These are phyloP conservation scores for Enoplolaimus lenunculus DNA, from an alignment of 2,888 invertebrate species.

Conservation along the genomic window DNA sequence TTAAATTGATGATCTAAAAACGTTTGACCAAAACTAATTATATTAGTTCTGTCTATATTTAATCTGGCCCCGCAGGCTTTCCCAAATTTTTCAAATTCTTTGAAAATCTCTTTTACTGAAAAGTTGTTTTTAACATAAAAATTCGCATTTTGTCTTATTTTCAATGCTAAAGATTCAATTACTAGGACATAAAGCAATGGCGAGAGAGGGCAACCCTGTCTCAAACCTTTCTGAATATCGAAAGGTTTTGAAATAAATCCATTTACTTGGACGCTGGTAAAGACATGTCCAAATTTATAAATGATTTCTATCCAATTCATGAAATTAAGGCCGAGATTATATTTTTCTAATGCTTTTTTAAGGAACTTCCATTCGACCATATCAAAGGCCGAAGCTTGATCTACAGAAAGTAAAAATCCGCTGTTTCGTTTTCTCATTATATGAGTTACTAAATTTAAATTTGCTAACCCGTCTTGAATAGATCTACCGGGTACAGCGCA, in stretches of 20 bases:
- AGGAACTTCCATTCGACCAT: constrained; percentile 8
- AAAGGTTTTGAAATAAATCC: constrained; percentile 4
- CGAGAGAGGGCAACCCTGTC: constrained; percentile 16
- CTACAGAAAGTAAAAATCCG: constrained; percentile 9
- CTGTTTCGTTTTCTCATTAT: background rate
- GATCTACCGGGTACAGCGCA: constrained; percentile 14
- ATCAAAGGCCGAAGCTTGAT: constrained; percentile 13
- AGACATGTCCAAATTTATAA: background rate
- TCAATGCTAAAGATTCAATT: constrained; percentile 5
- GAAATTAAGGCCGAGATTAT: constrained; percentile 7
- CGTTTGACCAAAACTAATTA: background rate
- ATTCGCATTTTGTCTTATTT: background rate
- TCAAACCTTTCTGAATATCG: background rate
- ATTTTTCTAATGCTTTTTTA: background rate
- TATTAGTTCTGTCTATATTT: background rate
- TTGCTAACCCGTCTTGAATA: constrained; percentile 15
- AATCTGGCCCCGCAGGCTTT: background rate
- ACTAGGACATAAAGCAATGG: constrained; percentile 12
- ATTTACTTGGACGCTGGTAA: constrained; percentile 7
- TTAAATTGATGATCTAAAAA: too few species aligned
- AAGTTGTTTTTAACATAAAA: background rate
- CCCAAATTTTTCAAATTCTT: background rate
- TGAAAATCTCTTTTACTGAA: background rate
- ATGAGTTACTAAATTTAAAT: background rate
- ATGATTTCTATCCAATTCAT: background rate